Evolutionary conservation across 2,797 vertebrate species (phyloP), one percentile per base, ranked within the genome.

Genomic region (Lutjanus argentimaculatus): DNA sequence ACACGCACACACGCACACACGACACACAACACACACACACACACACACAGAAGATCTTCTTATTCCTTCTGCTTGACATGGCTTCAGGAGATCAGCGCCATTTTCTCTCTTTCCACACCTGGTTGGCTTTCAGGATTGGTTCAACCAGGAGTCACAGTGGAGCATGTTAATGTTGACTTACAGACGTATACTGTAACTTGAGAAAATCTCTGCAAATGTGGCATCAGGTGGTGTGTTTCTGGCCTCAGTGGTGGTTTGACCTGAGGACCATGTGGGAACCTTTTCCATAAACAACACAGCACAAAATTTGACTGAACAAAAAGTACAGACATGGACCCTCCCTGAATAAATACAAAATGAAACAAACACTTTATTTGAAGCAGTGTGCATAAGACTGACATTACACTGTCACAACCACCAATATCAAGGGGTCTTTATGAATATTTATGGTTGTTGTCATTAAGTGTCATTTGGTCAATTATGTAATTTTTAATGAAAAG

Each of bases 51-150:
- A 57, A 73, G 55, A 68, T 64, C 58, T 1, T 75, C 76, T 51
- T 75, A 78, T 82, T 88, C 63, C 83, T 84, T 79, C 68, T 74
- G 68, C 80, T 67, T 72, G 80, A 88, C 70, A 73, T 72, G 56
- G 72, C 75, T 79, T 77, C 53, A 86, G 74, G 80, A 86, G 82
- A 86, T 85, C 80, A 75, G 77, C 25, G 16, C 22, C 61, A 70
- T 85, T 86, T 86, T 82, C 62, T 72, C 36, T 66, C 74, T 67
- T 68, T 82, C 77, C 83, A 86, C 91, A 88, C 88, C 87, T 86
- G 89, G 77, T 70, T 56, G 16, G 76, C 77, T 87, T 51, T 63
- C 74, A 77, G 83, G 81, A 89, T 84, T 90, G 74, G 79, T 90
- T 90, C 82, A 84, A 77, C 52, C 67, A 74, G 72, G 52, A 82